A percentile compares a stretch with the other conserved stretches of the same genome.
phyloP scores from a whole-genome alignment of 2,888 invertebrate genomes.

The Tanytarsus gracilentus region DNA sequence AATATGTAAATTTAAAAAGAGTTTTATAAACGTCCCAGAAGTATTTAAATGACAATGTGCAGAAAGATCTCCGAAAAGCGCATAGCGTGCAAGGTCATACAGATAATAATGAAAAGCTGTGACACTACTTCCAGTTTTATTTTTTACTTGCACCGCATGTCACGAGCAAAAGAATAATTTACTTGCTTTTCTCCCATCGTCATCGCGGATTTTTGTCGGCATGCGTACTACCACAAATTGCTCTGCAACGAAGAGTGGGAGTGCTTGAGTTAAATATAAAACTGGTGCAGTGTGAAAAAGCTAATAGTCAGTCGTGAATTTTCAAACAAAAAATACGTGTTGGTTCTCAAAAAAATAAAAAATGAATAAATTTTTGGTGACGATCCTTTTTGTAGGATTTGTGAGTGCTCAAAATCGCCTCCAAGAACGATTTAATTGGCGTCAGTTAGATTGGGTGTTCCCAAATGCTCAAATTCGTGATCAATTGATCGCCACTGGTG shows the following conservation, averaged over 20 bases:
- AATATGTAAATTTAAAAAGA: no score
- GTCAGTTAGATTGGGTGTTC: constrained; percentile 64
- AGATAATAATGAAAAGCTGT: no score
- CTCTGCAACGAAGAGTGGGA: constrained; percentile 4
- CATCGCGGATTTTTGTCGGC: neutral
- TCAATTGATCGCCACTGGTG: constrained; percentile 54
- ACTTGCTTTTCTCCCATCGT: neutral
- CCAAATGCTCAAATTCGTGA: constrained; percentile 53
- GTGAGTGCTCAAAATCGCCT: constrained; percentile 46
- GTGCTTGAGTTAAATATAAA: constrained; percentile 22
- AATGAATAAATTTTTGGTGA: neutral
- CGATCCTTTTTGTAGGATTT: neutral
- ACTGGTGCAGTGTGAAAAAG: constrained; percentile 25
- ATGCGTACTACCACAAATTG: neutral
- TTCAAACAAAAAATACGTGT: neutral
- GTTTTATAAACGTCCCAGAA: no score
- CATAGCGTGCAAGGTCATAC: no score
- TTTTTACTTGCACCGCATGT: no score
- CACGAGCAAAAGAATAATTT: no score
- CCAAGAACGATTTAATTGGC: constrained; percentile 67
- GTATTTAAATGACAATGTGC: no score
- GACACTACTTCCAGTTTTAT: no score
- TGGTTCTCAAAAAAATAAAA: neutral
- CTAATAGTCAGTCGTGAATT: constrained; percentile 9
- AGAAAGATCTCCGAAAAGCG: no score